phyloP scores from a whole-genome alignment of 2,113 vertebrate species.

The Chloebia gouldiae region DNA sequence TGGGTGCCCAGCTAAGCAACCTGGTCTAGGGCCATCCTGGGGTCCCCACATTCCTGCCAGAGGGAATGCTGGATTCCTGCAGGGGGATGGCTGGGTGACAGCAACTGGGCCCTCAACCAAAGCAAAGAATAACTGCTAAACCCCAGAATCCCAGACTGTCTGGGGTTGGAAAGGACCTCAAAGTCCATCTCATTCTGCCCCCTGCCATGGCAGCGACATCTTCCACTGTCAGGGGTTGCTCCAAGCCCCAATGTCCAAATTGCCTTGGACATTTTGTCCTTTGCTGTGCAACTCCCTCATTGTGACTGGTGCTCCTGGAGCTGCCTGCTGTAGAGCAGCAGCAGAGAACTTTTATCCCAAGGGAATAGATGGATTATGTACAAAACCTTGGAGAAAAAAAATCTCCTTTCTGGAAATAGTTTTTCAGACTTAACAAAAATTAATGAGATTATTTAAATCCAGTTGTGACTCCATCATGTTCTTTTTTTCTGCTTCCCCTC shows the following conservation, averaged over 20 bases:
- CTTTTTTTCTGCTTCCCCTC: neutral
- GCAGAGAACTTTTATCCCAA: neutral
- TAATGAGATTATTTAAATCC: neutral
- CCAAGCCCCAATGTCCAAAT: neutral
- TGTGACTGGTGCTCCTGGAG: neutral
- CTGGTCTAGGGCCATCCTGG: neutral
- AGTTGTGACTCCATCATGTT: neutral
- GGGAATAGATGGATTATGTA: neutral
- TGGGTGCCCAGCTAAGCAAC: neutral
- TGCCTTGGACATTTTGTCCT: neutral
- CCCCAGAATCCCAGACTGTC: neutral
- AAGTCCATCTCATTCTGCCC: neutral
- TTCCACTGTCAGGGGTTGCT: neutral
- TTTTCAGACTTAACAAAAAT: neutral
- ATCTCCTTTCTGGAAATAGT: neutral
- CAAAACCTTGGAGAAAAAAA: neutral
- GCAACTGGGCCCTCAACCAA: neutral
- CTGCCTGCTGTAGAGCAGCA: neutral
- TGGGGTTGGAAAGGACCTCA: neutral
- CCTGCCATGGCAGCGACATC: neutral
- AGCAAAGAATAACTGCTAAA: neutral
- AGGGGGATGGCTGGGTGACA: neutral
- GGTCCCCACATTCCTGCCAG: accelerated
- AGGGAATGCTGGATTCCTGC: neutral
- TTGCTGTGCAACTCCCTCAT: accelerated